Conservation (phyloP, 2,113 vertebrate genomes). For the Ictidomys tridecemlineatus region DNA sequence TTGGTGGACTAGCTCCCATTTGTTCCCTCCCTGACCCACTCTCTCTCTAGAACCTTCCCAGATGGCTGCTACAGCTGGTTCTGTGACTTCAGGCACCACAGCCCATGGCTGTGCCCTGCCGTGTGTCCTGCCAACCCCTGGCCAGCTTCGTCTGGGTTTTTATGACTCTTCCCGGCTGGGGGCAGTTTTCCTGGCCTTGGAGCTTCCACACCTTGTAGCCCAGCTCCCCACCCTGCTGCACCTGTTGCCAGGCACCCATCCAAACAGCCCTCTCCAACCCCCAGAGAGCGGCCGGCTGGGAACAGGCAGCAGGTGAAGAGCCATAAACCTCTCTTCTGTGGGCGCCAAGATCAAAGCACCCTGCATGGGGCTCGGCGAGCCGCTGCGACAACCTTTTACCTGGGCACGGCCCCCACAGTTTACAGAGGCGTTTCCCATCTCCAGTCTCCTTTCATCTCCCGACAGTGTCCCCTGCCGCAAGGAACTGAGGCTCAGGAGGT, state of each 20-base stretch:
- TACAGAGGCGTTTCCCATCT: background rate
- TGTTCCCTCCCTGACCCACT: background rate
- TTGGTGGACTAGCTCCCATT: background rate
- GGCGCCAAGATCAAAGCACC: slow-evolving; percentile 63
- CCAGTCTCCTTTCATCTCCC: slow-evolving; percentile 40
- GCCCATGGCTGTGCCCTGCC: background rate
- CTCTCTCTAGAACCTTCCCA: background rate
- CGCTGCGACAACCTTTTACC: slow-evolving; percentile 47
- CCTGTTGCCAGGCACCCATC: slow-evolving; percentile 52
- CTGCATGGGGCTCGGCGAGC: background rate
- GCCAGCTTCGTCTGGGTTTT: background rate
- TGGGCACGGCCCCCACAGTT: background rate
- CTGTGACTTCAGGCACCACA: background rate
- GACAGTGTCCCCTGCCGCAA: background rate
- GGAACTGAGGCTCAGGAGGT: background rate
- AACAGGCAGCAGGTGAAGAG: background rate
- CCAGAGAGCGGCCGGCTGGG: background rate
- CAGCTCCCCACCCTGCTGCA: background rate
- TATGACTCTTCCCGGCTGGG: background rate
- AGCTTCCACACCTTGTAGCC: background rate
- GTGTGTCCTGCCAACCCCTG: background rate
- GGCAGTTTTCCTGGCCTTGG: background rate
- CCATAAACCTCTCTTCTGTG: background rate
- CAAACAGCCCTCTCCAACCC: slow-evolving; percentile 37
- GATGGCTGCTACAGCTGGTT: background rate